A percentile compares a stretch with the other conserved stretches of the same genome.
These are phyloP conservation scores for Holothuria leucospilota DNA, from an alignment of 53 echinoderm and acorn worm species.

Conservation along the genomic window DNA sequence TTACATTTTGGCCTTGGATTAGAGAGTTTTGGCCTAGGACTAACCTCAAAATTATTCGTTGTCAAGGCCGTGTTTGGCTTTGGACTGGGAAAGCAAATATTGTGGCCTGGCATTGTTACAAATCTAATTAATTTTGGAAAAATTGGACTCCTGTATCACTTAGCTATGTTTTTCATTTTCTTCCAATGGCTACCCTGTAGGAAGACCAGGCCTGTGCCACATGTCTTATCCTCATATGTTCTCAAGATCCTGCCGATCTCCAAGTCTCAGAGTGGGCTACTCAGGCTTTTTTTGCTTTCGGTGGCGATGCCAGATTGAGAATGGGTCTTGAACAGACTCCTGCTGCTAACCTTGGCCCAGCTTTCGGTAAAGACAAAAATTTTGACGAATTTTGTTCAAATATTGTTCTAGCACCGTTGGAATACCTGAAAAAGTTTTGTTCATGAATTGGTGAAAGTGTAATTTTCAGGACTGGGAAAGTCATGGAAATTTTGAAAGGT, in stretches of 20 bases:
- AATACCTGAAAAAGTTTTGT: too few species aligned
- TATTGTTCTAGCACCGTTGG: not conserved
- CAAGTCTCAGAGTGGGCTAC: slow-evolving; percentile 90
- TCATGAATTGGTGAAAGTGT: too few species aligned
- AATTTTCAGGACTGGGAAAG: too few species aligned
- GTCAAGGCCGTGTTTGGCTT: too few species aligned
- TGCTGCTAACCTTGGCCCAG: slow-evolving; percentile 73
- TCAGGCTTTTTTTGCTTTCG: slow-evolving; percentile 87
- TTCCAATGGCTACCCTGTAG: slow-evolving; percentile 36
- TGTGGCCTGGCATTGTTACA: too few species aligned
- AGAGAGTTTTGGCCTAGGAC: too few species aligned
- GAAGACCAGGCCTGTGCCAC: slow-evolving; percentile 98
- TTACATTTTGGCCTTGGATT: too few species aligned
- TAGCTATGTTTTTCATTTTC: not conserved
- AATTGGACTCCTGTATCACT: too few species aligned
- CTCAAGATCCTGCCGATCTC: slow-evolving; percentile 76
- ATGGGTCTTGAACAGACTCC: slow-evolving; percentile 46
- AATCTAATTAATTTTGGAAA: too few species aligned
- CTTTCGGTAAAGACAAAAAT: slow-evolving; percentile 65
- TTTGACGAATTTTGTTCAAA: not conserved
- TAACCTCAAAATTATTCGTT: too few species aligned
- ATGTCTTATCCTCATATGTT: slow-evolving; percentile 90
- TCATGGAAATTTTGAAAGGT: too few species aligned
- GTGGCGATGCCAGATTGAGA: slow-evolving; percentile 67
- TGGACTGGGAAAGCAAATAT: too few species aligned